Conservation (phyloP, 2,888 invertebrate species). For the Brenthis daphne region DNA sequence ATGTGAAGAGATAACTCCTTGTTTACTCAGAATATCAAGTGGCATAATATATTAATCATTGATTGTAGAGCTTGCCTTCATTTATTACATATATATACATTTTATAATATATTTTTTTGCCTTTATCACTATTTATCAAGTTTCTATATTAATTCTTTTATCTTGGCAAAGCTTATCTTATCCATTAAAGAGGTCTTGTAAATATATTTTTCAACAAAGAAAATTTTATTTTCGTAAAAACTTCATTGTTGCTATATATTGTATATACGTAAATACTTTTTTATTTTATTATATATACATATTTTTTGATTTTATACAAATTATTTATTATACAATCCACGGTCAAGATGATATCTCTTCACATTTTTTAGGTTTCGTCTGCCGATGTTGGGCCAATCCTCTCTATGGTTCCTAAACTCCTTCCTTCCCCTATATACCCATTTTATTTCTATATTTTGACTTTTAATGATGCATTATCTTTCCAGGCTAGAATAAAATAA, state of each 20-base stretch:
- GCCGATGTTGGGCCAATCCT: slow-evolving; percentile 75
- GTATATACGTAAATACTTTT: no score
- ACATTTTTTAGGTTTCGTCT: slow-evolving; percentile 54
- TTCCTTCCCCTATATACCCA: slow-evolving; percentile 46
- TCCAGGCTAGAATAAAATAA: slow-evolving; percentile 32
- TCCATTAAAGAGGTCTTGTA: not conserved
- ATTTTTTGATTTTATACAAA: not conserved
- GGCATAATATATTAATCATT: not conserved
- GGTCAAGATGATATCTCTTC: slow-evolving; percentile 60
- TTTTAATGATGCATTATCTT: slow-evolving; percentile 1
- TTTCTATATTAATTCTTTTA: no score
- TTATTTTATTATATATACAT: not conserved
- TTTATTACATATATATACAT: not conserved
- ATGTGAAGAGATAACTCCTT: slow-evolving; percentile 60
- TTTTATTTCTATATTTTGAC: slow-evolving; percentile 23
- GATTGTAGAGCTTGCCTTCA: not conserved
- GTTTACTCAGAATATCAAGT: not conserved
- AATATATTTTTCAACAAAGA: not conserved
- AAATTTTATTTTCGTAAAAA: not conserved
- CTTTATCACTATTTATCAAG: slow-evolving; percentile 5
- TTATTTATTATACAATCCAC: not conserved
- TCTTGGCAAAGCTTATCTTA: not conserved
- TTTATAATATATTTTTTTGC: not conserved
- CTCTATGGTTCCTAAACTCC: slow-evolving; percentile 68
- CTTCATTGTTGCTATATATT: no score